A percentile compares a stretch with the other conserved stretches of the same genome.
phyloP scores from a whole-genome alignment of 1,140 invertebrate species.

The Rhynchophorus ferrugineus region DNA sequence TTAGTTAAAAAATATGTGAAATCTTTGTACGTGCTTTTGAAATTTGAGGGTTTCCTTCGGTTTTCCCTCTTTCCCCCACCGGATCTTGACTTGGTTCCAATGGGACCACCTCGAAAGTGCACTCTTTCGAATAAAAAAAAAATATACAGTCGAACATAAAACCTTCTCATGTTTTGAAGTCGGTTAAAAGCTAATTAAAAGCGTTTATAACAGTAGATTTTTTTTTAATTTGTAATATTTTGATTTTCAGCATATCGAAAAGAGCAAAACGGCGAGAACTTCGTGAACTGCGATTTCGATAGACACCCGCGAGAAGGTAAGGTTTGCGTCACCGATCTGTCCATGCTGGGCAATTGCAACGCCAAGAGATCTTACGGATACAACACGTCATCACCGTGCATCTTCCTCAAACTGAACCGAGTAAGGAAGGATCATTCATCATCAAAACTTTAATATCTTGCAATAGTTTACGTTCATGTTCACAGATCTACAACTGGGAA shows the following conservation, averaged over 20 bases:
- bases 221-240: neutral
- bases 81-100: too few species aligned
- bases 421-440: conserved; percentile 43
- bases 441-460: conserved; percentile 13
- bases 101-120: too few species aligned
- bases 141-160: too few species aligned
- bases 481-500: conserved; percentile 62
- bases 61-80: too few species aligned
- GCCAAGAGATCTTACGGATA: conserved; percentile 61
- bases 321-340: conserved; percentile 63
- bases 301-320: conserved; percentile 50
- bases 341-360: conserved; percentile 58
- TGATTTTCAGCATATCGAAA: conserved; percentile 52
- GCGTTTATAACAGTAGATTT: too few species aligned
- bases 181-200: too few species aligned
- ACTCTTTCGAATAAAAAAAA: too few species aligned
- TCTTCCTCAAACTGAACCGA: conserved; percentile 83
- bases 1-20: too few species aligned
- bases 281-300: conserved; percentile 58
- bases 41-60: too few species aligned
- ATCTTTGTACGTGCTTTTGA: too few species aligned
- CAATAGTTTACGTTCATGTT: conserved; percentile 20
- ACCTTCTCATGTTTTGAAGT: too few species aligned
- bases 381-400: conserved; percentile 59
- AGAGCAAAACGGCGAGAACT: conserved; percentile 51